phyloP scores from a whole-genome alignment of 2,113 vertebrate species.

The Excalfactoria chinensis region DNA sequence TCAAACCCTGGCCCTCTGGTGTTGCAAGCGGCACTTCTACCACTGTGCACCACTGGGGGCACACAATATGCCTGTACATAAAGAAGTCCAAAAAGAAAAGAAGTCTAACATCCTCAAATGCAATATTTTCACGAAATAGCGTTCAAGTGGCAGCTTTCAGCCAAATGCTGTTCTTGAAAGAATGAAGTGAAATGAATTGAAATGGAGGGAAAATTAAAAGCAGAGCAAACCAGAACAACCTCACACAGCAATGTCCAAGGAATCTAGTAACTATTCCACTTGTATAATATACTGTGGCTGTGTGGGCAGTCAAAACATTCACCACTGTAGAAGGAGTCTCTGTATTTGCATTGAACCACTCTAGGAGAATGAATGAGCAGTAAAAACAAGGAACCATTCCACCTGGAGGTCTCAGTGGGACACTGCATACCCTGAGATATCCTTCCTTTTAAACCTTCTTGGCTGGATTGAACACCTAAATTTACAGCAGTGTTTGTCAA shows the following conservation, averaged over 20 bases:
- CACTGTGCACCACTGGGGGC: too few species aligned
- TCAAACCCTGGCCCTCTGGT: too few species aligned
- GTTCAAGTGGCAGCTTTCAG: background rate
- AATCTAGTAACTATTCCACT: background rate
- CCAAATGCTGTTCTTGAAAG: background rate
- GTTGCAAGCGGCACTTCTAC: too few species aligned
- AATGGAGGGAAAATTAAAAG: background rate
- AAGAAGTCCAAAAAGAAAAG: background rate
- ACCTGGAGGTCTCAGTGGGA: background rate
- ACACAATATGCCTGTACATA: background rate
- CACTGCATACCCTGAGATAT: background rate
- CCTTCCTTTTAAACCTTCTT: background rate
- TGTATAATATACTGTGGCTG: background rate
- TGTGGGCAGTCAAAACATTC: background rate
- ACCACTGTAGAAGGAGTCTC: background rate
- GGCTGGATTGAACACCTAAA: background rate
- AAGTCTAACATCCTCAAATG: background rate
- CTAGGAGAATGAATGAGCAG: background rate
- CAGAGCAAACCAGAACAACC: background rate
- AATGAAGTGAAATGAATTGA: background rate
- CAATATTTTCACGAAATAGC: background rate
- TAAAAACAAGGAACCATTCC: background rate
- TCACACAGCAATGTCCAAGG: background rate
- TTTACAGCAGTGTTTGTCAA: background rate
- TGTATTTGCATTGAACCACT: background rate